A percentile compares a stretch with the other conserved stretches of the same genome.
Evolutionary conservation across 2,113 vertebrate genomes (phyloP).

Genomic region (Rhinoptilus africanus): DNA sequence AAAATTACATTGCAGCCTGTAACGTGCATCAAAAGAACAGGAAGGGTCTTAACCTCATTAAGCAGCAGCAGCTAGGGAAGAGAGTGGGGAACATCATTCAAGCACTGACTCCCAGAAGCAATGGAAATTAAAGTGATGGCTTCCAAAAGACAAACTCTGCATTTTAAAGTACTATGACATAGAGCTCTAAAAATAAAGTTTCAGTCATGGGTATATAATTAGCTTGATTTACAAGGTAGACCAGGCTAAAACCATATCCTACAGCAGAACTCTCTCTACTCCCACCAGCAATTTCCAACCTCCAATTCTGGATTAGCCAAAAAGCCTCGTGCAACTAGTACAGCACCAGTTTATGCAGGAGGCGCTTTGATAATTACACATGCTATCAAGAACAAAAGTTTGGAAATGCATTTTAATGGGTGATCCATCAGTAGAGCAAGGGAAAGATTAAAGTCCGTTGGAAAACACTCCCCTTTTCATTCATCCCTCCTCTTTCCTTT

Average conservation of each 20-base stretch:
- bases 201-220: not conserved
- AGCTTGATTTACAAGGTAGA: not conserved
- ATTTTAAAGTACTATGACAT: not conserved
- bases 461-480: not conserved
- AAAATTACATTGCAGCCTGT: not conserved
- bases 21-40: rapidly evolving
- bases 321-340: not conserved
- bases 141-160: not conserved
- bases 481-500: not conserved
- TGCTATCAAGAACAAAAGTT: not conserved
- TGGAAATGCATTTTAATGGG: not conserved
- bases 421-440: not conserved
- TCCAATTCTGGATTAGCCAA: not conserved
- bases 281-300: not conserved
- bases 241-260: not conserved
- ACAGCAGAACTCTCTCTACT: not conserved
- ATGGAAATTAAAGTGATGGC: not conserved
- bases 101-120: not conserved
- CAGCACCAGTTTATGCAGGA: not conserved
- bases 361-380: not conserved
- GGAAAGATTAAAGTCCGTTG: rapidly evolving
- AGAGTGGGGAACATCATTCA: not conserved
- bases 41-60: not conserved
- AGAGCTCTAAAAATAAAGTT: not conserved
- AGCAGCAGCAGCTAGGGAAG: not conserved